Base-by-base conservation (phyloP, 1,140 invertebrate genomes). In the Leptinotarsa undecemlineata region DNA sequence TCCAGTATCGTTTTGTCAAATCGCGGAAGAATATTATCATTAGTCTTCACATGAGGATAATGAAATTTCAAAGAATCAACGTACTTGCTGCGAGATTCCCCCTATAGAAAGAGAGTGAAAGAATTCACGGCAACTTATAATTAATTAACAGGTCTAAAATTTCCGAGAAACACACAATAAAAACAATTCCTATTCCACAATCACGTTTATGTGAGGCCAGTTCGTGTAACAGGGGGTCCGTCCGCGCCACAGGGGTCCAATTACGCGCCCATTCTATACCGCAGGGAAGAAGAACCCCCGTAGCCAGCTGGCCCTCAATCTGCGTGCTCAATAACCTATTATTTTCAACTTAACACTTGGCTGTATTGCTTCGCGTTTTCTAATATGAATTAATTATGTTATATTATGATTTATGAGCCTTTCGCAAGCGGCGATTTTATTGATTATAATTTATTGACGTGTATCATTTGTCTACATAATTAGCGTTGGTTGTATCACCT, bases 231-330 rank as follows among this genome's bases (percentile, higher is more conserved):
- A 60, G 71, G 72, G 77, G 72, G 69, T 73, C 73, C 19, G 57
- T 62, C 51, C 48, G 48, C 73, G 11, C 79, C 71, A 63, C 78
- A 76, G 79, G 80, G 73, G 79, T 79, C 80, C 80, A 81, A 81
- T 81, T 81, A 81, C 74, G 77, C 71, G 63, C 74, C 79, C 79
- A 80, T 81, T 81, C 77, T 76, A 21, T 68, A 47, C 75, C 64
- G 15, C 21, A 19, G 51, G 51, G 51, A 57, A 57, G 51, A 57
- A 57, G 51, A 57, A 57, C 17, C 67, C 61, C 68, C 70, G n/a
- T 60, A 15, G 64, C 20, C 75, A 77, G 75, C 70, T 79, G 66
- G 48, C 48, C 57, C 62, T 48, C 42, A 51, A 62, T 61, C 68
- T 64, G 61, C n/a, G 23, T 66, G 68, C 68, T 20, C 60, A 61